phyloP scores from a whole-genome alignment of 2,113 vertebrate genomes.

The Scortum barcoo region DNA sequence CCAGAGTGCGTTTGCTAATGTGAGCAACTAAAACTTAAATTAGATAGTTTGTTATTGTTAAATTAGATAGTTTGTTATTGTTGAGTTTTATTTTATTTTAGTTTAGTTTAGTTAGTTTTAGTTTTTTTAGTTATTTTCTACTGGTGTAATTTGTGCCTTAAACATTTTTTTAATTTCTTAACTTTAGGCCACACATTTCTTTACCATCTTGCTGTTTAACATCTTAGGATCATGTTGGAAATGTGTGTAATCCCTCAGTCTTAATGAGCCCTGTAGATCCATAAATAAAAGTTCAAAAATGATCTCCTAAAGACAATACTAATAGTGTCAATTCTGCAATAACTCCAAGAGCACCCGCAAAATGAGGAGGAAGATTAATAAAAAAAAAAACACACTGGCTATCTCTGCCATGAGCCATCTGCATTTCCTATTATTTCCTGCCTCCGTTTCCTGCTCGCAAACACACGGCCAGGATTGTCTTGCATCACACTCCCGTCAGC shows the following conservation, averaged over 20 bases:
- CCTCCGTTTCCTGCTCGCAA: not conserved
- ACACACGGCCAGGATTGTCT: not conserved
- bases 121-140: not conserved
- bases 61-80: not conserved
- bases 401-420: not conserved
- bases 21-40: not conserved
- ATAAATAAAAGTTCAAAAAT: not conserved
- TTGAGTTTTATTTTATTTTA: not conserved
- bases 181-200: not conserved
- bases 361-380: not conserved
- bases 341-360: not conserved
- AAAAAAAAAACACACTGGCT: not conserved
- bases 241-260: not conserved
- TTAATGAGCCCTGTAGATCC: not conserved
- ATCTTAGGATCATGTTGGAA: not conserved
- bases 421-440: slow-evolving; percentile 10
- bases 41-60: not conserved
- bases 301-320: not conserved
- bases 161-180: not conserved
- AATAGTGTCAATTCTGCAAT: not conserved
- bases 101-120: not conserved
- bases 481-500: not conserved
- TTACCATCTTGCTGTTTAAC: not conserved
- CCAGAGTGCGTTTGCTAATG: rapidly evolving
- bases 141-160: not conserved